Evolutionary conservation across 2,888 invertebrate genomes (phyloP).

Genomic region (Deladenus siricidicola): DNA sequence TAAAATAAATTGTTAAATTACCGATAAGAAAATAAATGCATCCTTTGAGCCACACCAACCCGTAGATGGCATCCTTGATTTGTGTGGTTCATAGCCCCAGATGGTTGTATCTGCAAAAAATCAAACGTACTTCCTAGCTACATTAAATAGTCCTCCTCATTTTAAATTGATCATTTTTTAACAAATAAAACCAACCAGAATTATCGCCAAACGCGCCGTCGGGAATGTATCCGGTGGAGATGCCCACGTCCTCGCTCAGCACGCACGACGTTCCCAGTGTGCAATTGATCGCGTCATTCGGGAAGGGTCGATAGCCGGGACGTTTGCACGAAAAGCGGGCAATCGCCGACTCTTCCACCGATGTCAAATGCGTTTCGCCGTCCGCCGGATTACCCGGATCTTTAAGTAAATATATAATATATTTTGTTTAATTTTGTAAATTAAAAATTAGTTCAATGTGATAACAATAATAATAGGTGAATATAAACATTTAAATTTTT

Average conservation of each 20-base stretch:
- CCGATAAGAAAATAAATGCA: conserved; percentile 87
- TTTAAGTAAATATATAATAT: conserved; percentile 65
- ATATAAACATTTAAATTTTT: background rate
- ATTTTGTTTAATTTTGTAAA: background rate
- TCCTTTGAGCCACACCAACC: conserved; percentile 67
- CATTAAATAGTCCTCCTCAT: no score
- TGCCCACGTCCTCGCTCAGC: conserved; percentile 78
- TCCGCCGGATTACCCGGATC: conserved; percentile 89
- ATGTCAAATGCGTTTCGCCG: conserved; percentile 71
- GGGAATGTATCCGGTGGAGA: conserved; percentile 82
- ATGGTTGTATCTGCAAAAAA: conserved; percentile 64
- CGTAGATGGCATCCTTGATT: conserved; percentile 47
- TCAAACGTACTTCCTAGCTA: background rate
- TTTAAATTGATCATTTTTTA: no score
- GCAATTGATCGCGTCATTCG: conserved; percentile 41
- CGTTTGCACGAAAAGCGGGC: conserved; percentile 80
- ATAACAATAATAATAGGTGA: no score
- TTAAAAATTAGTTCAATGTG: no score
- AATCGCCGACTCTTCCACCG: conserved; percentile 69
- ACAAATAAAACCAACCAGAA: conserved; percentile 17
- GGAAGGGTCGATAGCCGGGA: conserved; percentile 62
- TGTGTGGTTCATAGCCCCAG: conserved; percentile 60
- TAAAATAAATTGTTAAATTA: no score
- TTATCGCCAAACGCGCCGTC: conserved; percentile 70
- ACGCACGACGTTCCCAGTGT: conserved; percentile 77